These are phyloP conservation scores for Sebastes variabilis DNA, from an alignment of 2,797 vertebrate genomes.

Conservation along the genomic window DNA sequence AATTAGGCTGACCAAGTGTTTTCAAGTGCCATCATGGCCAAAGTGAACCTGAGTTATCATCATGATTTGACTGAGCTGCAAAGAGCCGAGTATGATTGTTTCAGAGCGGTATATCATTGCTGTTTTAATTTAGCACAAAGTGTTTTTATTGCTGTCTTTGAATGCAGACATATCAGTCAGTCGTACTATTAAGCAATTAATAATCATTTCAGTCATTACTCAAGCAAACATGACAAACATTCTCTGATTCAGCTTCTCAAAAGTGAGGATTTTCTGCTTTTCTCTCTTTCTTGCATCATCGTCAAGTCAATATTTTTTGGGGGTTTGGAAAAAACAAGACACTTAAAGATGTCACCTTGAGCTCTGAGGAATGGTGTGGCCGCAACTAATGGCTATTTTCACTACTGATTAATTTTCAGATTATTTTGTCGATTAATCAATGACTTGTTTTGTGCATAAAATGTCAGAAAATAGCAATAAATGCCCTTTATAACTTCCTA, in stretches of 20 bases:
- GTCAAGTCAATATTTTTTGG: neutral
- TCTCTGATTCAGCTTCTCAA: neutral
- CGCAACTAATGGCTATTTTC: neutral
- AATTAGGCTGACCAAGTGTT: slow-evolving; percentile 7
- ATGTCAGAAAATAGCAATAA: neutral
- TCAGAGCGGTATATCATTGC: neutral
- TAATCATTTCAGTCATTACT: neutral
- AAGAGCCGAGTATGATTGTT: neutral
- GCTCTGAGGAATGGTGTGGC: neutral
- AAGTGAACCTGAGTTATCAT: neutral
- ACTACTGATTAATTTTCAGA: neutral
- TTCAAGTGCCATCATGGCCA: neutral
- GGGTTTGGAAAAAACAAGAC: neutral
- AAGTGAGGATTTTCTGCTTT: neutral
- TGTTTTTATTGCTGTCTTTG: neutral
- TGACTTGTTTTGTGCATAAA: neutral
- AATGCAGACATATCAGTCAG: neutral
- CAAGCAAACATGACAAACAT: neutral
- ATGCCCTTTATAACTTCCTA: neutral
- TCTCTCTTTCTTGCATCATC: neutral
- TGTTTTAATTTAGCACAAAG: slow-evolving; percentile 2
- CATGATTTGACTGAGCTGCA: neutral
- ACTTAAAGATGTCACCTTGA: slow-evolving; percentile 4
- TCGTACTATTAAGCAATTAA: neutral
- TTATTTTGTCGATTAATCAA: neutral